phyloP scores from a whole-genome alignment of 2,113 vertebrate genomes.

The Poeciliopsis occidentalis region DNA sequence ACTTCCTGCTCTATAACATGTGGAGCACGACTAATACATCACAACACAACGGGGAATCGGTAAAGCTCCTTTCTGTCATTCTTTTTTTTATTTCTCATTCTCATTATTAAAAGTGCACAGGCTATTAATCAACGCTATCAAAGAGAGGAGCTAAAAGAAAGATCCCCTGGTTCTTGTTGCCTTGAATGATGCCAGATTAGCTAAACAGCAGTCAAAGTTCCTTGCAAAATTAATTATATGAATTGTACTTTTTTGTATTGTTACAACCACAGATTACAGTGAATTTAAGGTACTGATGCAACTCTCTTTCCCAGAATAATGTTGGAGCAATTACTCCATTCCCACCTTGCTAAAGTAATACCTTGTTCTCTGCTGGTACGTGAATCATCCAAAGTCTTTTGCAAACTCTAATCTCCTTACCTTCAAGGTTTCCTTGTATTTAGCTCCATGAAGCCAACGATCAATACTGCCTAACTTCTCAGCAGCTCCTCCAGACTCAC shows the following conservation, averaged over 20 bases:
- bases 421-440: not conserved
- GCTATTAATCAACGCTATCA: slow-evolving; percentile 58
- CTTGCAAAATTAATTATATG: not conserved
- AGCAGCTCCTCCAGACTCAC: not conserved
- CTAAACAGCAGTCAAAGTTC: slow-evolving; percentile 5
- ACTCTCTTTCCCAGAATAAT: not conserved
- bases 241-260: not conserved
- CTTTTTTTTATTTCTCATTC: slow-evolving; percentile 29
- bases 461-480: not conserved
- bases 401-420: not conserved
- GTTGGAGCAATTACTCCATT: too few species aligned
- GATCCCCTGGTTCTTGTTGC: slow-evolving; percentile 42
- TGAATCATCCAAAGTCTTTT: not conserved
- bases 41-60: slow-evolving; percentile 16
- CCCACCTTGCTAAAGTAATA: too few species aligned
- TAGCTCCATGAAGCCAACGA: not conserved
- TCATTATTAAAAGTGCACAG: slow-evolving; percentile 33
- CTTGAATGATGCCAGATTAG: slow-evolving; percentile 41
- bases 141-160: slow-evolving; percentile 54
- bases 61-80: slow-evolving; percentile 24
- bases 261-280: not conserved
- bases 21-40: slow-evolving; percentile 34
- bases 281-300: not conserved
- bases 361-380: not conserved
- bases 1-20: slow-evolving; percentile 31